phyloP scores from a whole-genome alignment of 2,888 invertebrate genomes.

The Dryococelus australis region DNA sequence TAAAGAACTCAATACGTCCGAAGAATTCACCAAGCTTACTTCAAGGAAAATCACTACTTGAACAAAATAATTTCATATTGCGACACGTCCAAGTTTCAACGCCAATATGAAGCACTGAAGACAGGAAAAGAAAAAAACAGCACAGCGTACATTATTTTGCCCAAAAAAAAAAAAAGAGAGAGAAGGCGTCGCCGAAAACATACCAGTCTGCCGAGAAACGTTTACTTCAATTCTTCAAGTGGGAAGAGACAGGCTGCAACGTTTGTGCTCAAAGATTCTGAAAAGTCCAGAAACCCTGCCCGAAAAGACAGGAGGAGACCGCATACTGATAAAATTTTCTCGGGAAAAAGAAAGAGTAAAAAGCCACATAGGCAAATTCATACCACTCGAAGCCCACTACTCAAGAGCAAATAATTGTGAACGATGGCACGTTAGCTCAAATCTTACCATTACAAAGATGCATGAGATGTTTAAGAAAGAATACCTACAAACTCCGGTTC shows the following conservation, averaged over 20 bases:
- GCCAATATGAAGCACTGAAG: slow-evolving; percentile 26
- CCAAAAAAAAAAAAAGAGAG: slow-evolving; percentile 28
- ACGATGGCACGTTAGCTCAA: background rate
- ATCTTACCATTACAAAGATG: slow-evolving; percentile 19
- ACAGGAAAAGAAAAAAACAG: slow-evolving; percentile 31
- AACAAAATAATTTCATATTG: slow-evolving; percentile 28
- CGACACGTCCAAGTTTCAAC: slow-evolving; percentile 23
- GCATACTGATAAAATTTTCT: slow-evolving; percentile 10
- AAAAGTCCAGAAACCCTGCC: background rate
- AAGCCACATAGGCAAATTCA: slow-evolving; percentile 30
- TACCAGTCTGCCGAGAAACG: slow-evolving; percentile 32
- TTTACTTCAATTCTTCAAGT: slow-evolving; percentile 29
- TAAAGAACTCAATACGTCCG: slow-evolving; percentile 22
- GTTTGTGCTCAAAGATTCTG: background rate
- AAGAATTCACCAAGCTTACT: slow-evolving; percentile 29
- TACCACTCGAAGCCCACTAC: slow-evolving; percentile 23
- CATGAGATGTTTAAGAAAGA: slow-evolving; percentile 25
- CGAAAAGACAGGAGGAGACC: slow-evolving; percentile 31
- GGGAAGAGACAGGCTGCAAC: slow-evolving; percentile 27
- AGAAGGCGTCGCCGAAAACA: slow-evolving; percentile 29
- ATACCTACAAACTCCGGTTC: slow-evolving; percentile 33
- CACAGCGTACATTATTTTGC: slow-evolving; percentile 28
- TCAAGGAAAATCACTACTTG: slow-evolving; percentile 25
- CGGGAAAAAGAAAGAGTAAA: slow-evolving; percentile 24
- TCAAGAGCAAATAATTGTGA: slow-evolving; percentile 27